phyloP scores from a whole-genome alignment of 2,888 invertebrate genomes.

The Gastrophysa polygoni region DNA sequence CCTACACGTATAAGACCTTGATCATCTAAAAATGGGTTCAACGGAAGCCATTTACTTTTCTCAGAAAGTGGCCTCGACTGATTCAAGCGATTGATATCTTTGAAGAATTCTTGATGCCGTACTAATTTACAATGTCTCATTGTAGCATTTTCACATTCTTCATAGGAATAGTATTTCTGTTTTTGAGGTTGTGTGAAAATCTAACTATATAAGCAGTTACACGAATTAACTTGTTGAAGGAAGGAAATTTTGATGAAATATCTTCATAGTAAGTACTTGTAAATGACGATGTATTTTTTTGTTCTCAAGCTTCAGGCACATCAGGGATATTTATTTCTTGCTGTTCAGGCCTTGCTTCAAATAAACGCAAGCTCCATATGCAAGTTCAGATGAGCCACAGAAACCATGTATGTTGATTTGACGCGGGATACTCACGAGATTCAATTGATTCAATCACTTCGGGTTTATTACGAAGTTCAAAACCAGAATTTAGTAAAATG shows the following conservation, averaged over 20 bases:
- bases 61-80: background rate
- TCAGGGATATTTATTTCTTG: background rate
- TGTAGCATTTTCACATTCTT: background rate
- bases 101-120: background rate
- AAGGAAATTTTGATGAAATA: background rate
- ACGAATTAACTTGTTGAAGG: background rate
- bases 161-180: background rate
- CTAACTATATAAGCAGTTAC: background rate
- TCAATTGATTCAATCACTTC: conserved; percentile 7
- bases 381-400: conserved; percentile 25
- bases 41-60: conserved; percentile 15
- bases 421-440: conserved; percentile 20
- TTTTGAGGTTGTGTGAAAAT: background rate
- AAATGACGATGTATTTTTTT: background rate
- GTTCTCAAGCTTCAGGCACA: background rate
- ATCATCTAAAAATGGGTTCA: conserved; percentile 27
- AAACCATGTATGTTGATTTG: conserved; percentile 31
- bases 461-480: background rate
- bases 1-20: conserved; percentile 29
- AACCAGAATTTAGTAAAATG: background rate
- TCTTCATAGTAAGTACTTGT: background rate
- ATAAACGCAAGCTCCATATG: conserved; percentile 28
- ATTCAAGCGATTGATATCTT: background rate
- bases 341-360: background rate
- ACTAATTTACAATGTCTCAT: background rate